Evolutionary conservation across 2,113 vertebrate species (phyloP).

Genomic region (Esox niger): DNA sequence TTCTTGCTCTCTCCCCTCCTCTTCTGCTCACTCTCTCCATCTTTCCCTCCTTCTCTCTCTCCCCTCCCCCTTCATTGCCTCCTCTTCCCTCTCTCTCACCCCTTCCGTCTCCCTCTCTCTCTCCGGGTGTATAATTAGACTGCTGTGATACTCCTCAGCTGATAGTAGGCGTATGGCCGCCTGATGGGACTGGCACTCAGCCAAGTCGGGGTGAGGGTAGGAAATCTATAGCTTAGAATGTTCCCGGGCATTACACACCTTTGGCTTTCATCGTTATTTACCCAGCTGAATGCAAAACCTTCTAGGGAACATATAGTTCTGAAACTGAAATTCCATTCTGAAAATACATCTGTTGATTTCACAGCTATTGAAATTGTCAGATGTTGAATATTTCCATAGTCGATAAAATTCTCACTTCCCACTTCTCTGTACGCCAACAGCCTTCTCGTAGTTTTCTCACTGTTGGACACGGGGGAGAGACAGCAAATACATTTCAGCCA

Average conservation of each 20-base stretch:
- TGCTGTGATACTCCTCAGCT: constrained; percentile 68
- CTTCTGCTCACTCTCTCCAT: constrained; percentile 23
- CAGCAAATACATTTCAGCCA: too few species aligned
- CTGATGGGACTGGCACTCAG: constrained; percentile 56
- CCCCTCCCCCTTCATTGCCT: constrained; percentile 38
- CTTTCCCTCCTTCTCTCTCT: too few species aligned
- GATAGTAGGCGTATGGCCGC: constrained; percentile 67
- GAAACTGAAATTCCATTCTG: background rate
- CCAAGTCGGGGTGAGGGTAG: constrained; percentile 48
- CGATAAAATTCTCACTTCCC: background rate
- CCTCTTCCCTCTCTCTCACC: constrained; percentile 38
- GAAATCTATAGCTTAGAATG: constrained; percentile 27
- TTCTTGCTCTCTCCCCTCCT: constrained; percentile 45
- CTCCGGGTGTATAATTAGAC: constrained; percentile 66
- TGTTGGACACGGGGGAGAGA: too few species aligned
- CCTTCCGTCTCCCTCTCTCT: constrained; percentile 36
- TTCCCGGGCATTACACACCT: background rate
- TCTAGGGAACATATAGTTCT: background rate
- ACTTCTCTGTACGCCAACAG: background rate
- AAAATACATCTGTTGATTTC: background rate
- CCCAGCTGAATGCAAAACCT: background rate
- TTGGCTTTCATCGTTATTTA: background rate
- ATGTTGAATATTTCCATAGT: background rate
- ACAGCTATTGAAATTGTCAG: background rate
- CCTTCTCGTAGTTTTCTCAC: too few species aligned